Evolutionary conservation across 2,113 vertebrate genomes (phyloP), one percentile per base, ranked within the genome.

Genomic region (Melanerpes aurifrons): DNA sequence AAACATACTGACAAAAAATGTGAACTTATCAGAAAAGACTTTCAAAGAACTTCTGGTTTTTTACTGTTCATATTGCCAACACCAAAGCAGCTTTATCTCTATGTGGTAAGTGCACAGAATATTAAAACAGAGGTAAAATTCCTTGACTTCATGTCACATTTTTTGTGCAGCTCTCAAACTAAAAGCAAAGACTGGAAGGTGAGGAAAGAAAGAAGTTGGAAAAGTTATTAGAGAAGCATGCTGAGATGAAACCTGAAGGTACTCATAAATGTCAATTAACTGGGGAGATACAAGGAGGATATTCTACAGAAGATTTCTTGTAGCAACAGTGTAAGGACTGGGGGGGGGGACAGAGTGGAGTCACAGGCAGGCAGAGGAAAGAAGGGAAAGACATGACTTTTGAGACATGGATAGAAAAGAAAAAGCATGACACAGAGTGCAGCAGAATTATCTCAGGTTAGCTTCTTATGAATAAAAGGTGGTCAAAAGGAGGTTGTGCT

Each of bases 221-320:
- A 90, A 86, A 26, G 70, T 31, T 77, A 69, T 66, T 56, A 71
- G 47, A 92, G 45, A 85, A 47, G 45, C 50, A 88, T 70, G 62
- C 40, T 79, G 15, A 68, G 68, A 71, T 48, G 62, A 80, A 87
- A 87, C 68, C 37, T 67, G 35, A 61, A 89, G 48, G 69, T 20
- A 66, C 29, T 76, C 71, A 61, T 19, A 28, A 86, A 87, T 29
- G 22, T 37, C 79, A 92, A 29, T 82, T 87, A 92, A 80, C 75
- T 16, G 61, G n/a, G 82, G 57, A 90, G 56, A 82, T 53, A 45
- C 48, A 83, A 83, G 37, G 28, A 85, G 25, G 45, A 61, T 75
- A 68, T 35, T 96, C 58, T 89, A 91, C 43, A 90, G 89, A 82
- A 74, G 59, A 91, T 64, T 77, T 92, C 92, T 94, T 57, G 28